These are phyloP conservation scores for Mellilla xanthometata DNA, from an alignment of 2,888 invertebrate species.

Conservation along the genomic window DNA sequence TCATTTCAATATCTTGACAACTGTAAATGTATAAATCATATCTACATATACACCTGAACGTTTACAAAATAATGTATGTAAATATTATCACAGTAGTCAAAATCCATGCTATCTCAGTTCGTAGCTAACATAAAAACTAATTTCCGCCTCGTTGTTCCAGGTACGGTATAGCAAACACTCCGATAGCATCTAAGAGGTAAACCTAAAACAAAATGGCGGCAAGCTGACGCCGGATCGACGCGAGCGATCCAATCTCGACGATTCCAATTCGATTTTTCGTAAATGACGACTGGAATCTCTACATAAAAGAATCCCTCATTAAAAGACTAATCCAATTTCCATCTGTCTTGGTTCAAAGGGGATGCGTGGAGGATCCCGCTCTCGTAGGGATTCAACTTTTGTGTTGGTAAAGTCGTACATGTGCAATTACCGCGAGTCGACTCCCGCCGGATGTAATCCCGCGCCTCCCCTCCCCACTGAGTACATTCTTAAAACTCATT, in stretches of 20 bases:
- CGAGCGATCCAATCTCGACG: constrained; percentile 17
- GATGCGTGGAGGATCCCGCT: constrained; percentile 12
- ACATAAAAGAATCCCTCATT: constrained; percentile 38
- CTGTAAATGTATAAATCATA: no score
- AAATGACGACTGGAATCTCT: constrained; percentile 18
- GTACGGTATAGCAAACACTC: constrained; percentile 14
- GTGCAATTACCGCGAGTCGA: constrained; percentile 51
- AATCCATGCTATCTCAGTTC: no score
- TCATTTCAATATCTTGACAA: no score
- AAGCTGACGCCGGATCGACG: constrained; percentile 5
- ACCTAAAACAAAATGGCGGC: constrained; percentile 9
- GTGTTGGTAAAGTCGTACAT: constrained; percentile 34
- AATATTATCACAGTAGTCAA: no score
- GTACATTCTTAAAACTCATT: no score
- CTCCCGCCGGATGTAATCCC: constrained; percentile 48
- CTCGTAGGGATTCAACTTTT: constrained; percentile 33
- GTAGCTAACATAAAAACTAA: no score
- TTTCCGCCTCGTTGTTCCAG: constrained; percentile 15
- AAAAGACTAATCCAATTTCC: constrained; percentile 37
- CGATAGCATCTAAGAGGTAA: constrained; percentile 13
- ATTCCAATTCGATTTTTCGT: constrained; percentile 19
- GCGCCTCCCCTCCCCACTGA: constrained; percentile 33
- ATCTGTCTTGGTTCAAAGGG: constrained; percentile 32
- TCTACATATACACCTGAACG: no score
- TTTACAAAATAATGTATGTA: no score